Evolutionary conservation across 37 sponge, comb jelly and placozoan species (phyloP), one percentile per base, ranked within the genome.

Genomic region (Axinella damicornis): DNA sequence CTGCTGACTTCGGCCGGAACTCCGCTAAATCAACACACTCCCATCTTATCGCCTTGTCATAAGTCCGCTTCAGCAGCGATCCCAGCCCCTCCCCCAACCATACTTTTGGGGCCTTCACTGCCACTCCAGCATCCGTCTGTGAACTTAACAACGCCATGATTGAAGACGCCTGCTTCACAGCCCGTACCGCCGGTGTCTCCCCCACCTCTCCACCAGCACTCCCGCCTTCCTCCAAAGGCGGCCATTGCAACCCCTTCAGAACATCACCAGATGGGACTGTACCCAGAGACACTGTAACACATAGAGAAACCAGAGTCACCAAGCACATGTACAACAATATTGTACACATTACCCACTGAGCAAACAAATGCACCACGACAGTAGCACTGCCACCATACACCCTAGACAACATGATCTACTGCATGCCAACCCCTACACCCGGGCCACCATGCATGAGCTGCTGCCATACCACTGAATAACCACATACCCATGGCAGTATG

Each of bases 21-120:
- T 74, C 74, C 34, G 53, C 54, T 59, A 74, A 56, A 33, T 74
- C 59, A 5, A 74, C 59, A 28, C 11, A 54, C 24, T 74, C 75
- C 75, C 75, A 74, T 25, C 27, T 74, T 11, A 55, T 2, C 75
- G 56, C 56, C 37, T 59, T 21, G 17, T 40, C 53, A 74, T 74
- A 33, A 9, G 54, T 31, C 34, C 37, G 32, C 19, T 28, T 35
- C 16, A 59, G 57, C 33, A 74, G 30, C 59, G 75, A 54, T 32
- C 75, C 75, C 17, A 54, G 75, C 1, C 75, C 75, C 17, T 74
- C 75, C 2, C 75, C 75, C 59, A 74, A 59, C 75, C 75, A 57
- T 22, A 39, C 72, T 41, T 35, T 37, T 30, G 37, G 6, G 46
- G 58, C 30, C 34, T 67, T 67, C 33, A 11, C 33, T 2, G 68